Evolutionary conservation across 1,140 invertebrate species (phyloP).

Genomic region (Aphis craccivora): DNA sequence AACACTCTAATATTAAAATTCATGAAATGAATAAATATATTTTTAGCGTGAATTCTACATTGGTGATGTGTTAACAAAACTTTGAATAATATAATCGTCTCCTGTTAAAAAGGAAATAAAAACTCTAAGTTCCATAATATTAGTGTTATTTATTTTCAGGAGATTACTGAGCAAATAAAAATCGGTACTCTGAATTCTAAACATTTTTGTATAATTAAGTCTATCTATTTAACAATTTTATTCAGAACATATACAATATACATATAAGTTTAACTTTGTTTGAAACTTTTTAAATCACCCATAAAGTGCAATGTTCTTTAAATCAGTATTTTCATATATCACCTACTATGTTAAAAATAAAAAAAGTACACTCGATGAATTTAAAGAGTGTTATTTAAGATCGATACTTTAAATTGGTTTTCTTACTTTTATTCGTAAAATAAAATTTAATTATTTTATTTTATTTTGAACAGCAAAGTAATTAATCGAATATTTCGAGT

Average conservation of each 20-base stretch:
- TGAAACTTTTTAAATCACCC: neutral
- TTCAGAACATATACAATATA: constrained; percentile 6
- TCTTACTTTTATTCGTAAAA: neutral
- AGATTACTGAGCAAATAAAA: neutral
- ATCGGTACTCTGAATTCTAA: neutral
- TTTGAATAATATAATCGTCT: neutral
- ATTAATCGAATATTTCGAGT: neutral
- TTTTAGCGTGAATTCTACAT: neutral
- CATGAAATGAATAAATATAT: constrained; percentile 18
- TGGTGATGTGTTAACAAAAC: constrained; percentile 12
- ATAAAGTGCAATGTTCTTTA: constrained; percentile 8
- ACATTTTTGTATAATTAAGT: neutral
- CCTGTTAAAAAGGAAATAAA: neutral
- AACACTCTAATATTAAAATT: constrained; percentile 26
- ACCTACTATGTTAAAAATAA: neutral
- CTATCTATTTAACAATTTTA: constrained; percentile 10
- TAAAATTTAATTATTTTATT: neutral
- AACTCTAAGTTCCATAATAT: neutral
- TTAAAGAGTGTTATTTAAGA: neutral
- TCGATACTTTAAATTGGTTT: neutral
- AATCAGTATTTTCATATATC: neutral
- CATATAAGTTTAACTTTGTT: neutral
- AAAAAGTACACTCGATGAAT: neutral
- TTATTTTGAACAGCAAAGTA: neutral
- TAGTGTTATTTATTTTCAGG: neutral